phyloP scores from a whole-genome alignment of 2,888 invertebrate genomes.

The Notodonta ziczac region DNA sequence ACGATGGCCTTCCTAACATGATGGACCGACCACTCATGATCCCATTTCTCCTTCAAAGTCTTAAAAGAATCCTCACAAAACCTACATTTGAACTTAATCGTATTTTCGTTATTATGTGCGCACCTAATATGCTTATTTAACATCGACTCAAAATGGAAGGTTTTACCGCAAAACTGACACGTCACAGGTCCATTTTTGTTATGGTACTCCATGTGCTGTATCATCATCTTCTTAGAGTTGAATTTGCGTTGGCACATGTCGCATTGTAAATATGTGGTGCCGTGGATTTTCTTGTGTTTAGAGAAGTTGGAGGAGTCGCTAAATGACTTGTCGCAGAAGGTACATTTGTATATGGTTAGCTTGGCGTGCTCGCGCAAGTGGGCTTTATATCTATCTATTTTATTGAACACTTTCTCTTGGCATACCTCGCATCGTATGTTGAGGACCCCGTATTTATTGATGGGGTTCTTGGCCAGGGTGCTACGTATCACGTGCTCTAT shows the following conservation, averaged over 20 bases:
- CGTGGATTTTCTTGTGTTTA: slow-evolving; percentile 80
- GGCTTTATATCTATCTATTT: slow-evolving; percentile 74
- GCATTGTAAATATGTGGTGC: slow-evolving; percentile 68
- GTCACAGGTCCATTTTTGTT: slow-evolving; percentile 59
- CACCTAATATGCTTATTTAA: slow-evolving; percentile 72
- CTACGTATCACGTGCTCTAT: slow-evolving; percentile 77
- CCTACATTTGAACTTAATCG: slow-evolving; percentile 58
- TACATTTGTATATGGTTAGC: slow-evolving; percentile 76
- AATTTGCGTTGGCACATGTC: slow-evolving; percentile 77
- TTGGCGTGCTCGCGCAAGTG: slow-evolving; percentile 78
- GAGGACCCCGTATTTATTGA: slow-evolving; percentile 60
- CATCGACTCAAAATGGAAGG: slow-evolving; percentile 74
- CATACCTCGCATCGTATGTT: slow-evolving; percentile 72
- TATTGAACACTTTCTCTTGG: slow-evolving; percentile 59
- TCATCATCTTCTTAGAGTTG: slow-evolving; percentile 77
- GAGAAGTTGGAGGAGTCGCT: slow-evolving; percentile 81
- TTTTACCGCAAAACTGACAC: slow-evolving; percentile 62
- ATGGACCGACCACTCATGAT: slow-evolving; percentile 76
- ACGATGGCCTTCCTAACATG: slow-evolving; percentile 72
- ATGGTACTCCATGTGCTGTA: slow-evolving; percentile 76
- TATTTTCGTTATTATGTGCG: slow-evolving; percentile 54
- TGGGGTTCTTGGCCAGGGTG: slow-evolving; percentile 69
- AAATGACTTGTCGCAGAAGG: slow-evolving; percentile 77
- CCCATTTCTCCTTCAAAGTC: slow-evolving; percentile 75
- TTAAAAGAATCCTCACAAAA: slow-evolving; percentile 63